phyloP scores from a whole-genome alignment of 2,113 vertebrate species.

The Ginglymostoma cirratum region DNA sequence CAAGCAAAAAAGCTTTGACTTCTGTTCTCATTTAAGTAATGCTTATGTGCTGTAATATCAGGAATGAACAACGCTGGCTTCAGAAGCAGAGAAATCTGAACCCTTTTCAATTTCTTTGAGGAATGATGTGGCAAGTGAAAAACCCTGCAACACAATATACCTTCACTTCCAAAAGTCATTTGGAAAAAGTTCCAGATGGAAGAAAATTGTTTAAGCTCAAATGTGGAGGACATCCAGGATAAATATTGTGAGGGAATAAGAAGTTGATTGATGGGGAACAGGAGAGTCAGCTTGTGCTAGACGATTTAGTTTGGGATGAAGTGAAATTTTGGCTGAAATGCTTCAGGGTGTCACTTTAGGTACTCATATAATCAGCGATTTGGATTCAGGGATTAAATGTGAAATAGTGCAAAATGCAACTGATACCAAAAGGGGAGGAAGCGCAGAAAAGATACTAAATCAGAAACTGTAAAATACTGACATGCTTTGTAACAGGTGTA shows the following conservation, averaged over 20 bases:
- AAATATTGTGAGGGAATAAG: background rate
- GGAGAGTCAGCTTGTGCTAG: background rate
- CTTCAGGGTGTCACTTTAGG: background rate
- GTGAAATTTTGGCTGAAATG: background rate
- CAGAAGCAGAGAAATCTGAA: background rate
- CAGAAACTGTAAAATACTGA: background rate
- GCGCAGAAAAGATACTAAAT: background rate
- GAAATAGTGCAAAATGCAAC: background rate
- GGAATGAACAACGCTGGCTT: background rate
- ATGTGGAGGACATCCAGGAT: background rate
- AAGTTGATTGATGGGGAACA: background rate
- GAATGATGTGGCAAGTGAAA: background rate
- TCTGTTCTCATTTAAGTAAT: too few species aligned
- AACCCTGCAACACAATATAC: background rate
- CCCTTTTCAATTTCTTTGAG: background rate
- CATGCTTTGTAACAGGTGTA: background rate
- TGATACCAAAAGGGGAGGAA: background rate
- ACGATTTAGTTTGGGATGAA: background rate
- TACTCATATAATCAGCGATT: background rate
- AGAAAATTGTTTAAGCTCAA: background rate
- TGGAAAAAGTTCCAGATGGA: background rate
- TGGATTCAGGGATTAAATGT: background rate
- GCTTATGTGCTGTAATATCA: too few species aligned
- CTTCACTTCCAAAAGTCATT: background rate
- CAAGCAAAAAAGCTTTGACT: too few species aligned